These are phyloP conservation scores for Tachina fera DNA, from an alignment of 2,888 invertebrate genomes.

Conservation along the genomic window DNA sequence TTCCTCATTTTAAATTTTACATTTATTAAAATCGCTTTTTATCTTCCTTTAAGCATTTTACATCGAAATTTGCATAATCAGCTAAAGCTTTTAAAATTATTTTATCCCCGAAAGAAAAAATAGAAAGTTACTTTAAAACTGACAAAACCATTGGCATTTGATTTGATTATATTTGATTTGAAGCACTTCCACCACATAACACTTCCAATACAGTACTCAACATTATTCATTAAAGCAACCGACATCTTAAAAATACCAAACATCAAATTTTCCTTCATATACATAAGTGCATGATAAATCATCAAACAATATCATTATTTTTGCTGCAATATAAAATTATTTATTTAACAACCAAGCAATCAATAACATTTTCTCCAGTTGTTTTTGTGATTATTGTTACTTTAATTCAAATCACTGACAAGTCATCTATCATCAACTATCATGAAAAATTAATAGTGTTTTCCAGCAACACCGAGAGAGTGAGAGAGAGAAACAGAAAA, in stretches of 20 bases:
- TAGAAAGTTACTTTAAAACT: no score
- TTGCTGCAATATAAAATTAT: constrained; percentile 14
- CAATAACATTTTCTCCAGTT: constrained; percentile 20
- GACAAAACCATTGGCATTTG: no score
- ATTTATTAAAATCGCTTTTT: no score
- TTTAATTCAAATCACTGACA: constrained; percentile 62
- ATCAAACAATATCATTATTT: constrained; percentile 37
- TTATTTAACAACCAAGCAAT: constrained; percentile 13
- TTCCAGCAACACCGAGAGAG: constrained; percentile 1
- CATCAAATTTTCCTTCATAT: not conserved
- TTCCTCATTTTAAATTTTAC: no score
- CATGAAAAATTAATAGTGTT: constrained; percentile 62
- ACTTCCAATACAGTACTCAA: not conserved
- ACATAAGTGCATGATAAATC: constrained; percentile 18
- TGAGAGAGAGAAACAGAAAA: no score
- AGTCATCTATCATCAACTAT: constrained; percentile 66
- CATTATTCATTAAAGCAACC: not conserved
- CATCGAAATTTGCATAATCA: no score
- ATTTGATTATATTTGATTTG: no score
- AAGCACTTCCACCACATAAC: no score
- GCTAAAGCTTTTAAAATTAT: no score
- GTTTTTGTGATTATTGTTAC: constrained; percentile 10
- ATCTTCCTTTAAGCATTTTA: no score
- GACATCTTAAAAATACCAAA: not conserved
- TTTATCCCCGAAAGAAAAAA: no score